These are phyloP conservation scores for Tauraco hartlaubi DNA, from an alignment of 2,797 vertebrate genomes.

Conservation along the genomic window DNA sequence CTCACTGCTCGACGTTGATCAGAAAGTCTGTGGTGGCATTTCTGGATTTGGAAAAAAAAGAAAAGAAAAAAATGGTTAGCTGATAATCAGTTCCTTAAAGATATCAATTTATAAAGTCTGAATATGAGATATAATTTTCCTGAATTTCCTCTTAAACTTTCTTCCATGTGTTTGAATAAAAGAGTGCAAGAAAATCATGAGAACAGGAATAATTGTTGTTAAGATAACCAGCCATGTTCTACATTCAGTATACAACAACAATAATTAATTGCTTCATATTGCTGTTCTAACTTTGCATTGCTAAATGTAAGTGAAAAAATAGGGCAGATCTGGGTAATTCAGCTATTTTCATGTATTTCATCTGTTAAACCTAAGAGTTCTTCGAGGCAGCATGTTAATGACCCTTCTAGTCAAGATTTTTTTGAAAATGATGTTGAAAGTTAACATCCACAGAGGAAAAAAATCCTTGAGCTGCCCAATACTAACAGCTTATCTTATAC, in stretches of 20 bases:
- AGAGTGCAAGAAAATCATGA: not conserved
- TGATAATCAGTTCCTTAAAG: not conserved
- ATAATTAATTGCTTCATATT: not conserved
- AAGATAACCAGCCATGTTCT: not conserved
- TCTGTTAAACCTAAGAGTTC: not conserved
- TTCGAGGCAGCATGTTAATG: not conserved
- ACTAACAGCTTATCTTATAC: not conserved
- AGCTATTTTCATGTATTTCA: not conserved
- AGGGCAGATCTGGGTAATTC: not conserved
- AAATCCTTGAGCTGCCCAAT: not conserved
- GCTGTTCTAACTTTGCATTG: not conserved
- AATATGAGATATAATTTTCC: not conserved
- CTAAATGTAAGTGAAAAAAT: not conserved
- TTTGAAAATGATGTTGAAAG: not conserved
- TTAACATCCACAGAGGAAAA: not conserved
- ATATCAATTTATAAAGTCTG: not conserved
- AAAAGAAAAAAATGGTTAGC: not conserved
- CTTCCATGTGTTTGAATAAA: not conserved
- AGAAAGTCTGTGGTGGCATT: slow-evolving; percentile 80
- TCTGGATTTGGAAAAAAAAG: slow-evolving; percentile 51
- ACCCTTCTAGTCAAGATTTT: not conserved
- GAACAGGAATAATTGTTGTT: not conserved
- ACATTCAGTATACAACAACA: not conserved
- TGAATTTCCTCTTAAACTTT: not conserved
- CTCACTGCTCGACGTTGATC: slow-evolving; percentile 81